Evolutionary conservation across 2,888 invertebrate genomes (phyloP).

Genomic region (Hedychridium roseum): DNA sequence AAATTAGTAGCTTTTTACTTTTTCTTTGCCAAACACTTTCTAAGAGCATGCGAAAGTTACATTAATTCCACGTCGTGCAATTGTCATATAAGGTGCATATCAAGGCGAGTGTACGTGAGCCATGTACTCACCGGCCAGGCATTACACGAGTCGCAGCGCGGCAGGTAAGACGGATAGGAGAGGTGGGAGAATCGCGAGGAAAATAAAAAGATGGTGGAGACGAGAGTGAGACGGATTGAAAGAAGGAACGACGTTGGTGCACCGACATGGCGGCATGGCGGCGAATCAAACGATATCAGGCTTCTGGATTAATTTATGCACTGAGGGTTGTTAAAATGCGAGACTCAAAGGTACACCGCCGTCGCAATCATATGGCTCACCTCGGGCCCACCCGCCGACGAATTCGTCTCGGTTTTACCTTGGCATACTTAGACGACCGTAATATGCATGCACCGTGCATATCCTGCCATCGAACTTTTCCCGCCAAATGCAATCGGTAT

Average conservation of each 20-base stretch:
- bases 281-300: constrained; percentile 63
- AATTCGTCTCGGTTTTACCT: constrained; percentile 47
- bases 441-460: constrained; percentile 1
- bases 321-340: constrained; percentile 61
- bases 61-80: constrained; percentile 7
- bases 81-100: constrained; percentile 35
- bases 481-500: too few species aligned
- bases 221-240: constrained; percentile 12
- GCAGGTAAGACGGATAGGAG: constrained; percentile 29
- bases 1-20: too few species aligned
- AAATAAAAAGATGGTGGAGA: too few species aligned
- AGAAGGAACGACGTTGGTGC: background rate
- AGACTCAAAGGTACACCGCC: constrained; percentile 60
- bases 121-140: constrained; percentile 30
- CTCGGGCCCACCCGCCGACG: constrained; percentile 49
- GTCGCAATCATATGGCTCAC: constrained; percentile 51
- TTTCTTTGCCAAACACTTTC: too few species aligned
- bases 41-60: too few species aligned
- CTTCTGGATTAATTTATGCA: constrained; percentile 64
- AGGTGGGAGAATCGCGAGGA: constrained; percentile 30
- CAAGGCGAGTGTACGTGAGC: constrained; percentile 37
- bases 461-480: constrained; percentile 12
- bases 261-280: constrained; percentile 42
- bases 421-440: constrained; percentile 21
- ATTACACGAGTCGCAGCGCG: constrained; percentile 32